Conservation (phyloP, 2,888 invertebrate species). For the Cremastinae sp. region DNA sequence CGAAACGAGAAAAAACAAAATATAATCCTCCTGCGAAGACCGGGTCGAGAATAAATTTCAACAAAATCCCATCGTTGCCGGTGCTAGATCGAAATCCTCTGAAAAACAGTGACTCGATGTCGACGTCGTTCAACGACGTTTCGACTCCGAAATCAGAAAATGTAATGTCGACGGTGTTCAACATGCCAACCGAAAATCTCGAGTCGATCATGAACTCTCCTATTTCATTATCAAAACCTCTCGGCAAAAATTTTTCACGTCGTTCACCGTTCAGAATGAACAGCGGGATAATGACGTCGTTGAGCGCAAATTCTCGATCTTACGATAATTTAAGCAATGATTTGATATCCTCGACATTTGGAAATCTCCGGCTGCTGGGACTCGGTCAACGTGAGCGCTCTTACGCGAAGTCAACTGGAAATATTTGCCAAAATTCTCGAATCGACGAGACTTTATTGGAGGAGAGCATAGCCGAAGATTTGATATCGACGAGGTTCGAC, state of each 20-base stretch:
- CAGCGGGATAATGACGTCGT: slow-evolving; percentile 26
- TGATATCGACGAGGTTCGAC: slow-evolving; percentile 69
- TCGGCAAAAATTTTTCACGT: slow-evolving; percentile 32
- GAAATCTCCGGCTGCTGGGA: slow-evolving; percentile 45
- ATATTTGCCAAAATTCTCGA: slow-evolving; percentile 29
- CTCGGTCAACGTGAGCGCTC: slow-evolving; percentile 48
- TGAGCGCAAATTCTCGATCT: slow-evolving; percentile 47
- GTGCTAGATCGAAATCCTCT: slow-evolving; percentile 66
- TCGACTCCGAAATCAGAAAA: slow-evolving; percentile 66
- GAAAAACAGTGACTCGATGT: slow-evolving; percentile 64
- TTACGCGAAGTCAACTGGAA: slow-evolving; percentile 50
- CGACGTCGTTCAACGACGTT: slow-evolving; percentile 66
- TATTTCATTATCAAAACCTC: slow-evolving; percentile 32
- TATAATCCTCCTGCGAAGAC: slow-evolving; percentile 78
- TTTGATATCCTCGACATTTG: slow-evolving; percentile 55
- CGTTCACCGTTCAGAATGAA: slow-evolving; percentile 37
- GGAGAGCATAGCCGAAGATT: slow-evolving; percentile 58
- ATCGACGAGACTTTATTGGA: slow-evolving; percentile 21
- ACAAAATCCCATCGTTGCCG: slow-evolving; percentile 77
- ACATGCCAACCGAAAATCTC: slow-evolving; percentile 49
- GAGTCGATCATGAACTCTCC: slow-evolving; percentile 40
- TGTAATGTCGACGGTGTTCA: slow-evolving; percentile 73
- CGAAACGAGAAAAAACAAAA: slow-evolving; percentile 69
- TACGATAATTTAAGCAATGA: slow-evolving; percentile 56
- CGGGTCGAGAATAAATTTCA: slow-evolving; percentile 77